Base-by-base conservation (phyloP, 2,888 invertebrate genomes). In the Eudasyphora cyanicolor region DNA sequence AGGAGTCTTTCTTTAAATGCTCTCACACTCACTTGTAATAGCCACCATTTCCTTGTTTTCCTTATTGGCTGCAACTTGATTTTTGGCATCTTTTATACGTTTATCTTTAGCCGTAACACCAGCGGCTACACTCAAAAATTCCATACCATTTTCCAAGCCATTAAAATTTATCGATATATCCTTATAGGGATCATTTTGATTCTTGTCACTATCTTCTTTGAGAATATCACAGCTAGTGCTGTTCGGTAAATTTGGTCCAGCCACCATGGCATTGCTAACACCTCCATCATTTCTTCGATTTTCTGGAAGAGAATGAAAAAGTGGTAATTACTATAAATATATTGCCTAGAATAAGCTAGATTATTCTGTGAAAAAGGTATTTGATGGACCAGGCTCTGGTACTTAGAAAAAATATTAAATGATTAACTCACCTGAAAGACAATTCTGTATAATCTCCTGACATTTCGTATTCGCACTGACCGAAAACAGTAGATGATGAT, bases 81-180 rank as follows among this genome's bases (percentile, higher is more conserved):
- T 95, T 92, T 96, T 95, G 70, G 95, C 95, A 92, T 97, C 97
- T 91, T 97, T 97, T 84, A 96, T 95, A 60, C 97, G 94, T 91
- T 97, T 97, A 92, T 97, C 97, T 92, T 97, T 97, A 73, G 97
- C 97, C 19, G 96, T 96, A 84, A 96, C 95, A 71, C 96, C 97
- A 69, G 97, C 97, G 10, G 97, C 96, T 78, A 97, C 95, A 87
- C 96, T 96, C n/a, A 96, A 90, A 81, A 94, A 93, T 82, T 93
- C 93, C 86, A 94, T 93, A 76, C 93, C 92, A 84, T 87, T 86
- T 21, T 90, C 90, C 57, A 90, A 79, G 35, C 88, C 89, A 82
- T 89, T 89, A 17, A 91, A 90, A 76, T 90, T 89, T 21, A 90
- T 84, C 19, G 87, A 82, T 29, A 88, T 86, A 17, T 87, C 87